These are phyloP conservation scores for Siniperca knerii DNA, from an alignment of 2,113 vertebrate genomes.

Conservation along the genomic window DNA sequence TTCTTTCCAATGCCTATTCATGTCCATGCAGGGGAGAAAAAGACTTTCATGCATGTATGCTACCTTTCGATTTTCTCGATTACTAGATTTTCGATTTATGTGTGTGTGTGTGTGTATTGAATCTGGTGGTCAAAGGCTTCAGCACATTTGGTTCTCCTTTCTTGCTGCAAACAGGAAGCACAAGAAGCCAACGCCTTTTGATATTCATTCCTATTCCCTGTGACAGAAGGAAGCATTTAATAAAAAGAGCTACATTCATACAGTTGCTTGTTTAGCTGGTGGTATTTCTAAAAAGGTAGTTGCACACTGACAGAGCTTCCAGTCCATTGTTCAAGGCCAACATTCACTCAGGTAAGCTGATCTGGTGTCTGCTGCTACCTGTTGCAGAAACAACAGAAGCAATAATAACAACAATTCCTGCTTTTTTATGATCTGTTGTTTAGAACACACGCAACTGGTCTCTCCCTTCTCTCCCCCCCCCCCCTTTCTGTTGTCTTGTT, in stretches of 20 bases:
- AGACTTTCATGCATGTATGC: slow-evolving; percentile 8
- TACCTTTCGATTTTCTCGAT: background rate
- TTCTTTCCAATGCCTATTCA: slow-evolving; percentile 12
- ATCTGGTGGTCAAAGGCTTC: background rate
- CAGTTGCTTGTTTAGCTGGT: slow-evolving; percentile 8
- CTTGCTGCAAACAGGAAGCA: slow-evolving; percentile 24
- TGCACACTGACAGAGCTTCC: slow-evolving; percentile 1
- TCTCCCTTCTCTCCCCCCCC: too few relatives aligned
- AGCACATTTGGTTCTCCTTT: slow-evolving; percentile 30
- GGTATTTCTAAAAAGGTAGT: slow-evolving; percentile 1
- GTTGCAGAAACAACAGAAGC: slow-evolving; percentile 44
- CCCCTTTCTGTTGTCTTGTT: slow-evolving; percentile 68
- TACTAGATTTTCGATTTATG: too few relatives aligned
- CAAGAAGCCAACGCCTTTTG: background rate
- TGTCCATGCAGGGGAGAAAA: slow-evolving; percentile 7
- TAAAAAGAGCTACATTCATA: slow-evolving; percentile 34
- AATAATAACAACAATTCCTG: slow-evolving; percentile 47
- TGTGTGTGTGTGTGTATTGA: background rate
- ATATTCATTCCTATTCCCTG: slow-evolving; percentile 20
- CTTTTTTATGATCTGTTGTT: slow-evolving; percentile 66
- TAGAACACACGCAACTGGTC: slow-evolving; percentile 40
- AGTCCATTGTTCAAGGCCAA: slow-evolving; percentile 29
- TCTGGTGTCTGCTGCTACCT: slow-evolving; percentile 35
- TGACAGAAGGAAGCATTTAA: slow-evolving; percentile 36
- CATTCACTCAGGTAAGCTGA: slow-evolving; percentile 55